Evolutionary conservation across 2,797 vertebrate species (phyloP), one percentile per base, ranked within the genome.

Genomic region (Cichlasoma orientale): DNA sequence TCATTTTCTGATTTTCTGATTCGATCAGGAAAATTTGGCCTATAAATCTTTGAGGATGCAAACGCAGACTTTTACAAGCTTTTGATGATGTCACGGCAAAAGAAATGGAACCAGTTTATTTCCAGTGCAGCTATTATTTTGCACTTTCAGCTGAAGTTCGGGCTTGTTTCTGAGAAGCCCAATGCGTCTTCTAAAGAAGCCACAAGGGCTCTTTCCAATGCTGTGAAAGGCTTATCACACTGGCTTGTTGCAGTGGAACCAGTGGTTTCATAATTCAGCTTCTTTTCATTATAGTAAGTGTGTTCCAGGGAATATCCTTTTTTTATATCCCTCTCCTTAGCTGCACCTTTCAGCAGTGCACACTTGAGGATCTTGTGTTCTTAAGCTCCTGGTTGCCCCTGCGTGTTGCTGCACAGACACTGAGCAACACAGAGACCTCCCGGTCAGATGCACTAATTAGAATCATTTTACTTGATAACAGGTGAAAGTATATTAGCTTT

Each of bases 361-460:
- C 25, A 29, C 41, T 66, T 27, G 74, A 79, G 75, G 56, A 75
- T 84, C 61, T 56, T 3, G 1, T 29, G 75, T 86, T 77, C 16
- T 33, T 33, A 8, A 8, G 59, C 74, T 78, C 74, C 70, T 33
- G 78, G 71, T 77, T 78, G 63, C 74, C 53, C 41, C 56, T 77
- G 78, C 41, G 23, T 74, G 82, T 50, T 19, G 27, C 61, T 12
- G 25, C 25, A 50, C 13, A 3, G 41, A 57, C 19, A 2, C 55
- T 5, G 33, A 56, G 80, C 18, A 68, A 80, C 80, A 80, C 66
- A 74, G 78, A 78, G 72, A 36, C 75, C 82, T 74, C 23, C 10
- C 3, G 69, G 82, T 85, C 84, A 84, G 33, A 75, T 75, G 41
- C 41, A 83, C 79, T 81, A 82, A 89, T 90, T 90, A 79, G 59